A percentile compares a stretch with the other conserved stretches of the same genome.
Evolutionary conservation across 2,888 invertebrate genomes (phyloP).

Genomic region (Pseudoips prasinana): DNA sequence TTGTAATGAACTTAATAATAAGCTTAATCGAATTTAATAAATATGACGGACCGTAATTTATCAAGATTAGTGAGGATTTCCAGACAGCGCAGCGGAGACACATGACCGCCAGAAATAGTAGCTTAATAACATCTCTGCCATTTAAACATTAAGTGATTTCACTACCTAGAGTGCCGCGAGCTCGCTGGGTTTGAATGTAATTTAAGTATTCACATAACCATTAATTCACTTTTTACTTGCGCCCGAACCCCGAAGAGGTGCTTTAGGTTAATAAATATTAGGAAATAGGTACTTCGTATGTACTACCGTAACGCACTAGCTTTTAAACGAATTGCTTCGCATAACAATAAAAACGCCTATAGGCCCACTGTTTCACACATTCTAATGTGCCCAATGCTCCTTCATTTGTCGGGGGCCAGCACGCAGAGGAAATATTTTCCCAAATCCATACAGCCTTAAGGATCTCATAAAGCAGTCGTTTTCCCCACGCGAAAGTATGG

Average conservation of each 20-base stretch:
- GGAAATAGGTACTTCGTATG: slow-evolving; percentile 74
- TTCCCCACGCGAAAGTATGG: slow-evolving; percentile 80
- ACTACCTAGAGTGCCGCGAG: slow-evolving; percentile 20
- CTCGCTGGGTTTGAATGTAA: slow-evolving; percentile 21
- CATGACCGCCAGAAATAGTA: slow-evolving; percentile 38
- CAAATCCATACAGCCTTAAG: slow-evolving; percentile 83
- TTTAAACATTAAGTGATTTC: slow-evolving; percentile 27
- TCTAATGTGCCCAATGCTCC: slow-evolving; percentile 77
- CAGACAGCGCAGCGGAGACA: slow-evolving; percentile 40
- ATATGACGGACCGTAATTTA: slow-evolving; percentile 38
- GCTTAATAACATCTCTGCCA: slow-evolving; percentile 35
- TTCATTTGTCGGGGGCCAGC: slow-evolving; percentile 79
- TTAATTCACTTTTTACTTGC: slow-evolving; percentile 53
- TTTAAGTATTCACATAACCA: slow-evolving; percentile 44
- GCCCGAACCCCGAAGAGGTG: slow-evolving; percentile 47
- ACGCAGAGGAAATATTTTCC: slow-evolving; percentile 81
- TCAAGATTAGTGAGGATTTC: slow-evolving; percentile 52
- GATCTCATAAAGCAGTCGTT: slow-evolving; percentile 82
- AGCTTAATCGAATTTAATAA: no score
- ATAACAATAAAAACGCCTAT: slow-evolving; percentile 78
- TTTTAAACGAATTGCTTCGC: slow-evolving; percentile 81
- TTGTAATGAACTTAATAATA: no score
- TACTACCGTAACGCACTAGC: slow-evolving; percentile 72
- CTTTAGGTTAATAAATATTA: slow-evolving; percentile 72
- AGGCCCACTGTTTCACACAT: slow-evolving; percentile 79